phyloP scores from a whole-genome alignment of 2,888 invertebrate species.

The Sclerodermus sp. region DNA sequence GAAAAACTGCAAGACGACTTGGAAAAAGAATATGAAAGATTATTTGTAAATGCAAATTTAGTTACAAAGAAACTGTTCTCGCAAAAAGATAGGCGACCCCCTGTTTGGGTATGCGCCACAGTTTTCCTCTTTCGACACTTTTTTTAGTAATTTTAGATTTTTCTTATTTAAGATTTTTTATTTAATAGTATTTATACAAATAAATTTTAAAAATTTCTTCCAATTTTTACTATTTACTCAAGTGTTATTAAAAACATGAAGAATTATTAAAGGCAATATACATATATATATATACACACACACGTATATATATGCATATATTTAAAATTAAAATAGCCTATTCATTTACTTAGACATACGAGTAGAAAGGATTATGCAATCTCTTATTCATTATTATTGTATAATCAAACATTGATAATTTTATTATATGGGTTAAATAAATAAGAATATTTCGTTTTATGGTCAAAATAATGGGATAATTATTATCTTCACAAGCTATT shows the following conservation, averaged over 20 bases:
- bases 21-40: slow-evolving; percentile 72
- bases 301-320: no score
- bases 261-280: no score
- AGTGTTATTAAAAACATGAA: no score
- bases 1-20: slow-evolving; percentile 66
- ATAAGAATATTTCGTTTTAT: slow-evolving; percentile 19
- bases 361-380: no score
- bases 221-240: no score
- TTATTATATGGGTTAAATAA: slow-evolving; percentile 16
- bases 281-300: no score
- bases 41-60: slow-evolving; percentile 69
- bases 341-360: no score
- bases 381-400: no score
- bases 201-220: not conserved
- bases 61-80: slow-evolving; percentile 60
- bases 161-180: not conserved
- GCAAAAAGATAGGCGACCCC: slow-evolving; percentile 44
- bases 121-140: slow-evolving; percentile 53
- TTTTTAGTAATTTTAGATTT: slow-evolving; percentile 31
- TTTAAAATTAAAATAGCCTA: no score
- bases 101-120: slow-evolving; percentile 47
- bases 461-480: slow-evolving; percentile 19
- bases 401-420: slow-evolving; percentile 1
- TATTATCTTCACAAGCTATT: slow-evolving; percentile 34
- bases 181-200: not conserved